These are phyloP conservation scores for Philotrypesis tridentata DNA, from an alignment of 1,140 invertebrate genomes.

Conservation along the genomic window DNA sequence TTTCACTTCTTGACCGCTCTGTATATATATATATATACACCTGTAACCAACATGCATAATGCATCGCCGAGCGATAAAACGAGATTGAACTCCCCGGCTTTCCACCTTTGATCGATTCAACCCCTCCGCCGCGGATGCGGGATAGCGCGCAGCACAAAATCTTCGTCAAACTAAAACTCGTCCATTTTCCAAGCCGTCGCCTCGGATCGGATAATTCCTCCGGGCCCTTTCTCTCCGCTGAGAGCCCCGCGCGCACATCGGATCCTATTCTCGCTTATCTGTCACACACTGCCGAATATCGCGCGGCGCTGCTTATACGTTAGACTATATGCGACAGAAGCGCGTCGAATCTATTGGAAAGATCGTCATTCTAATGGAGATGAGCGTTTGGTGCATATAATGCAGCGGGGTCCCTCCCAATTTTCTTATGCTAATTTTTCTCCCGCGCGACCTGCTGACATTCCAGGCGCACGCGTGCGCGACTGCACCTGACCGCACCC, in stretches of 20 bases:
- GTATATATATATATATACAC: not conserved
- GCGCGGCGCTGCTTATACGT: no score
- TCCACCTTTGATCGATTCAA: not conserved
- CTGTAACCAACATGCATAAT: no score
- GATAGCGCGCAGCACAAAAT: not conserved
- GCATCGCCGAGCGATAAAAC: not conserved
- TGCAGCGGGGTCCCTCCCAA: constrained; percentile 52
- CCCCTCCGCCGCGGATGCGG: no score
- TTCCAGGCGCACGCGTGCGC: not conserved
- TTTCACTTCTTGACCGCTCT: not conserved
- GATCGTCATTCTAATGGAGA: constrained; percentile 53
- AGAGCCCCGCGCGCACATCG: not conserved
- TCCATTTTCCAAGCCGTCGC: constrained; percentile 36
- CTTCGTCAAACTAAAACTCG: constrained; percentile 6
- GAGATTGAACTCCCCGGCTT: constrained; percentile 1
- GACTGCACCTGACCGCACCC: constrained; percentile 2
- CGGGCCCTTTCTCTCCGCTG: not conserved
- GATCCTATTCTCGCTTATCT: not conserved
- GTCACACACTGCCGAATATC: not conserved
- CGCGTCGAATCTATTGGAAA: not conserved
- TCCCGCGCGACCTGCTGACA: constrained; percentile 44
- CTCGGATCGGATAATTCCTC: not conserved
- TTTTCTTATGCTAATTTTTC: constrained; percentile 57
- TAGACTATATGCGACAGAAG: not conserved
- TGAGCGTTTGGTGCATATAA: constrained; percentile 38